Evolutionary conservation across 2,797 vertebrate species (phyloP).

Genomic region (Anguilla pacifica): DNA sequence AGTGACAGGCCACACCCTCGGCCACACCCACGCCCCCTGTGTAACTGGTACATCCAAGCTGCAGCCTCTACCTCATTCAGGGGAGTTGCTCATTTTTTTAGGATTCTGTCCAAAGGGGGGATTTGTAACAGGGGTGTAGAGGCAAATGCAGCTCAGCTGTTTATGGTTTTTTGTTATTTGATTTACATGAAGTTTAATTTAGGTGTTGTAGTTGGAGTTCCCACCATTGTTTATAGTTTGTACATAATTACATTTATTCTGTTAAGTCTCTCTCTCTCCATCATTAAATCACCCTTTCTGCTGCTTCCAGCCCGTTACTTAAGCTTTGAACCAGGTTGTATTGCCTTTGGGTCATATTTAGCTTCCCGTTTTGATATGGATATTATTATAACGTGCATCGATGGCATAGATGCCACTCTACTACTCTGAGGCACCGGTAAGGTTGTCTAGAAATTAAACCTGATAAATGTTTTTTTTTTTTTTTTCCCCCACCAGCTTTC

Average conservation of each 20-base stretch:
- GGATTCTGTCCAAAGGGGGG: conserved; percentile 1
- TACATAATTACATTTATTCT: neutral
- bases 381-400: neutral
- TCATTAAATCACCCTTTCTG: neutral
- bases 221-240: neutral
- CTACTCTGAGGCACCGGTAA: neutral
- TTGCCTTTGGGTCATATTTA: neutral
- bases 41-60: neutral
- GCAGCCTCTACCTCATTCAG: neutral
- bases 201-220: neutral
- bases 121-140: neutral
- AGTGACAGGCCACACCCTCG: conserved; percentile 60
- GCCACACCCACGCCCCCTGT: neutral
- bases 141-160: neutral
- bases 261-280: neutral
- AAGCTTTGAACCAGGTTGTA: neutral
- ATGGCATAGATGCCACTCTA: neutral
- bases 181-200: neutral
- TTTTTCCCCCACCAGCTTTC: neutral
- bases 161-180: neutral
- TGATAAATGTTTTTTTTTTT: neutral
- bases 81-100: conserved; percentile 1
- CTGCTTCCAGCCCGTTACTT: neutral
- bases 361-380: neutral
- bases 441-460: neutral